phyloP scores from a whole-genome alignment of 2,113 vertebrate species.

The Strigops habroptila region DNA sequence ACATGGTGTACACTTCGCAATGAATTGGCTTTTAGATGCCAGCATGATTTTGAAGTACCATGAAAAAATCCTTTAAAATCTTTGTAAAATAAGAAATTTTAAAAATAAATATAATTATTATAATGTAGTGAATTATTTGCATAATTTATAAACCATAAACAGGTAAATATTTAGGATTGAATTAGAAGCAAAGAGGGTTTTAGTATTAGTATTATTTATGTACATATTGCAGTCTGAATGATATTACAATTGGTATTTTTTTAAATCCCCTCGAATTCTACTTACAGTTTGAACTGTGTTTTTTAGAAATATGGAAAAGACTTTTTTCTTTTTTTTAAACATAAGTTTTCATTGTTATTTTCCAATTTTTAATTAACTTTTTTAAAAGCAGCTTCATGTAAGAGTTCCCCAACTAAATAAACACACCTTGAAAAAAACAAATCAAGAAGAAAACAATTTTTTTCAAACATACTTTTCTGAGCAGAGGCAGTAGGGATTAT shows the following conservation, averaged over 20 bases:
- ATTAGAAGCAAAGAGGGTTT: background rate
- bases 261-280: background rate
- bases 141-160: background rate
- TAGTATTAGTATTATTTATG: background rate
- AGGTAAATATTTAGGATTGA: background rate
- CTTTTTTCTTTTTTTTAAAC: background rate
- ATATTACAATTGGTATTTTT: background rate
- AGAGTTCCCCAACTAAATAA: background rate
- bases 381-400: background rate
- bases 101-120: fast-evolving
- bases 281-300: fast-evolving
- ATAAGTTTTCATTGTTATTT: background rate
- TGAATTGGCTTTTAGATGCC: background rate
- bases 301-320: background rate
- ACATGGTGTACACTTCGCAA: fast-evolving
- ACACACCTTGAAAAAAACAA: background rate
- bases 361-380: background rate
- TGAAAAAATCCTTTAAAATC: background rate
- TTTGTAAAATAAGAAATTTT: background rate
- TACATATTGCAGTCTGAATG: background rate
- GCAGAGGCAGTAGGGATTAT: background rate
- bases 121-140: background rate
- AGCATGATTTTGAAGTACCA: background rate
- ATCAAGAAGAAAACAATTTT: background rate
- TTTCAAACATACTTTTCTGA: background rate